Conservation (phyloP, 2,797 vertebrate species). For the Gymnoscopelus microlampas region DNA sequence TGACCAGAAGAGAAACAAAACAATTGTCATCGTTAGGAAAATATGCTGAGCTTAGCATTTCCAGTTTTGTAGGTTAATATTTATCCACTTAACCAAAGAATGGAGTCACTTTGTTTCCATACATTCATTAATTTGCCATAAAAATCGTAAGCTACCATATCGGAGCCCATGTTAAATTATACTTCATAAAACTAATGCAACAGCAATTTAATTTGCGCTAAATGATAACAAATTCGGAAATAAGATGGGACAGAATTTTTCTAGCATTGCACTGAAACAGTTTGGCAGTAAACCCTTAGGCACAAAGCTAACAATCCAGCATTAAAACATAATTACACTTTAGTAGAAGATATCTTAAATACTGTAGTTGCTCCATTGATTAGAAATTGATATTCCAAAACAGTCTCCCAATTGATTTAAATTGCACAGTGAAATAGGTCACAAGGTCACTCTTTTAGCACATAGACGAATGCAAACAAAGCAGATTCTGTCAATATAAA, state of each 20-base stretch:
- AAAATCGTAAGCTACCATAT: constrained; percentile 1
- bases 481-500: too few species aligned
- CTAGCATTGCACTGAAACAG: constrained; percentile 34
- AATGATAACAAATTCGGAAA: background rate
- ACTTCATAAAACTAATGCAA: background rate
- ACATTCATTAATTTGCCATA: constrained; percentile 17
- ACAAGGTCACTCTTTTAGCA: too few species aligned
- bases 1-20: background rate
- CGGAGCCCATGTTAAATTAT: background rate
- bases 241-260: constrained; percentile 3
- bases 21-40: background rate
- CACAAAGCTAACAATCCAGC: constrained; percentile 45
- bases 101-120: background rate
- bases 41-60: background rate
- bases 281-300: constrained; percentile 58
- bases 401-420: too few species aligned
- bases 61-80: background rate
- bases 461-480: too few species aligned
- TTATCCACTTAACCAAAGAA: background rate
- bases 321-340: too few species aligned
- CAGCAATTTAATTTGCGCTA: background rate
- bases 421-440: too few species aligned
- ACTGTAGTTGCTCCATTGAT: too few species aligned
- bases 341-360: too few species aligned
- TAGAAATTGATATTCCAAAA: too few species aligned